phyloP scores from a whole-genome alignment of 1,140 invertebrate species.

The Caerostris darwini region DNA sequence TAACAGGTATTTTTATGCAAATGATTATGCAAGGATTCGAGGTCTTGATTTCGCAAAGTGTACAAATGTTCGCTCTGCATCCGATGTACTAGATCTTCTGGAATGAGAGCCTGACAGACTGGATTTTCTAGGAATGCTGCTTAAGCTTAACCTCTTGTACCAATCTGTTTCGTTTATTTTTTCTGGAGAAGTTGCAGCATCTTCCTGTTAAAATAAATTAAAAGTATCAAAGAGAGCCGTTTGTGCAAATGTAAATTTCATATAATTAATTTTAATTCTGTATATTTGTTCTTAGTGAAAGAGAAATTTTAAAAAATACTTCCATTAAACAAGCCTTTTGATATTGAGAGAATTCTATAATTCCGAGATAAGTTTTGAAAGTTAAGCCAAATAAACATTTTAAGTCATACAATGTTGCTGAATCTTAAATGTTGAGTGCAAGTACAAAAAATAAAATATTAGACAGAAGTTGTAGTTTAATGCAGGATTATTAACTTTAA shows the following conservation, averaged over 20 bases:
- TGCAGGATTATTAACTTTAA: no score
- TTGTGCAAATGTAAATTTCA: not conserved
- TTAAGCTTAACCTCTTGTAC: slow-evolving; percentile 3
- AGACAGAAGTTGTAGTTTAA: no score
- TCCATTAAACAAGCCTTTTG: no score
- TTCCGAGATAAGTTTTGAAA: no score
- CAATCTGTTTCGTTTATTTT: not conserved
- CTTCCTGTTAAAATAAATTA: not conserved
- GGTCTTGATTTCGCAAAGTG: not conserved
- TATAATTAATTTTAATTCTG: no score
- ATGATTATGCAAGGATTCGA: not conserved
- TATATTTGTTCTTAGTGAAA: no score
- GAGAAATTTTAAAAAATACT: no score
- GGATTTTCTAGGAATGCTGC: slow-evolving; percentile 48
- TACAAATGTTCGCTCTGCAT: not conserved
- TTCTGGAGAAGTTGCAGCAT: not conserved
- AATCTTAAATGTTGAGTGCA: no score
- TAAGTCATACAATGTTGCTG: no score
- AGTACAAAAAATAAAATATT: no score
- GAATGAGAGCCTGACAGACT: not conserved
- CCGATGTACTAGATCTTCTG: slow-evolving; percentile 43
- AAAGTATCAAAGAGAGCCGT: not conserved
- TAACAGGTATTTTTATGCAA: not conserved
- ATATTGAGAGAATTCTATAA: no score
- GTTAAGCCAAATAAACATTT: no score